Base-by-base conservation (phyloP, 1,140 invertebrate genomes). In the Kradibia gibbosae region DNA sequence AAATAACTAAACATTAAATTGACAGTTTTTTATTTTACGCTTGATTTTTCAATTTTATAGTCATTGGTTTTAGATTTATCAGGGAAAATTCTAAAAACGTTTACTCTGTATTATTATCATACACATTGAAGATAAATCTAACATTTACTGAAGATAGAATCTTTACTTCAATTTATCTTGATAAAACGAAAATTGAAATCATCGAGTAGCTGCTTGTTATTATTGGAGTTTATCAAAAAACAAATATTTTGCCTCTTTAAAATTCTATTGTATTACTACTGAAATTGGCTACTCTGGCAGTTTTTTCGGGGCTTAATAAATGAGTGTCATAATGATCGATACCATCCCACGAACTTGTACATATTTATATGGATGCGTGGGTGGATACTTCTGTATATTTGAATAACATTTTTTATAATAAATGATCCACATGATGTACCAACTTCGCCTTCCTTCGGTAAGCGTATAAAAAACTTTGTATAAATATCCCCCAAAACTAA, bases 391-490 rank as follows among this genome's bases (percentile, higher is more conserved):
- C 20, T 45, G 28, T 65, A 34, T n/a, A 42, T 65, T 15, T 48
- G 11, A 20, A 50, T 55, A 72, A 72, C 72, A 72, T 70, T 22
- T 60, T 39, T 57, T 22, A 25, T 79, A 79, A 79, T 72, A 79
- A 79, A 79, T 79, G 67, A 72, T 57, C 42, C 1, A 17, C 5
- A 60, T 31, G 65, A 71, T 71, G 77, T 71, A n/a, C n/a, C 45
- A 25, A 67, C 1, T 71, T 28, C 3, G 11, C 20, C 70, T 72
- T 31, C 53, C 76, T 34, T 7, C 50, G 20, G 28, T 45, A 70
- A 28, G 25, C 62, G 17, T 77, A 34, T 65, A 45, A 22, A 42
- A 36, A 55, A 31, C 2, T 42, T 77, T 34, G 31, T 28, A 22
- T 13, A 13, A 34, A 39, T 45, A 60, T 13, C 36, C 53, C 8